Base-by-base conservation (phyloP, 2,797 vertebrate species). In the Coracias cyanogaster region DNA sequence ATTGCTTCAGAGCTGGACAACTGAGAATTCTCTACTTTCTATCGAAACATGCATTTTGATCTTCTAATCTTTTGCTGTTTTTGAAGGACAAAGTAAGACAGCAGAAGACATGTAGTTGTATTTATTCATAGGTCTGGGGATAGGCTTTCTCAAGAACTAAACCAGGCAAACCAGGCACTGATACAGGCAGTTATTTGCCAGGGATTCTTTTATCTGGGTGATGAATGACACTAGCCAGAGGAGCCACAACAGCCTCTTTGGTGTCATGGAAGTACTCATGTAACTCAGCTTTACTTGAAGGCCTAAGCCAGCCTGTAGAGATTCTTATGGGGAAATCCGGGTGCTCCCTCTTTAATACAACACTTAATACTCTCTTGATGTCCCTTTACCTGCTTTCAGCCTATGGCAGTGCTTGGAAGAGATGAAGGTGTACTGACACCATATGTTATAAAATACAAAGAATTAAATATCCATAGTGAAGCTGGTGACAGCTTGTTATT, bases 1-100 rank as follows among this genome's bases (percentile, higher is more conserved):
- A 76, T 46, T 90, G 33, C 43, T 24, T 92, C 89, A 69, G 45
- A 74, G 43, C 3, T 74, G 41, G 49, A 46, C 87, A 71, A 76
- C 19, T 82, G 73, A 84, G 73, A 84, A 86, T 93, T 89, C 58
- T 73, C 41, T 93, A 20, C 52, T 89, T 82, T 26, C 51, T 93
- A 76, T 66, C 55, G 67, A 93, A 94, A 55, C 22, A 55, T 60
- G 46, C 21, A 45, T 90, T 89, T 89, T 91, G 31, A 51, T 90
- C 51, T 86, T 90, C 33, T 70, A 86, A 66, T 88, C 1, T 57
- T 66, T 90, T 86, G 14, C 45, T 84, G 22, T 49, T 83, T 89
- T 52, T 26, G 31, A 90, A 51, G 10, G 17, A 82, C 11, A 49
- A 81, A 82, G 15, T 37, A 82, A 86, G 41, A 60, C 25, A 83